A percentile compares a stretch with the other conserved stretches of the same genome.
Evolutionary conservation across 1,140 invertebrate genomes (phyloP).

Genomic region (Wiebesia pumilae): DNA sequence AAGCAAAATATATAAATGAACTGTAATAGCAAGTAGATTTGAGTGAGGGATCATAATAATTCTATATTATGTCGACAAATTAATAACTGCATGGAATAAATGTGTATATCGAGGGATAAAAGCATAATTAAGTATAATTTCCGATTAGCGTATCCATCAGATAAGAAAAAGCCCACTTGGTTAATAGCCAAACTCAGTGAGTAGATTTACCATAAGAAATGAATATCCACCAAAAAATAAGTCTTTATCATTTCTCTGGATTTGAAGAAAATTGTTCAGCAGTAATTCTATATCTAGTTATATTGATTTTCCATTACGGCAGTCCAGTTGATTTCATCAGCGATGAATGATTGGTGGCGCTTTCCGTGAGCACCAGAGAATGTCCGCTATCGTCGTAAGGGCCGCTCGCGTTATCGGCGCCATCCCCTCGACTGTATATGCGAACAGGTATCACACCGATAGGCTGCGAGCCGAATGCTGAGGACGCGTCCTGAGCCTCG

Average conservation of each 20-base stretch:
- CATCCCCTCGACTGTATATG: background rate
- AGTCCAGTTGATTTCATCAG: too few relatives aligned
- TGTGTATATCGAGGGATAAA: background rate
- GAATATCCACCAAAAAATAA: background rate
- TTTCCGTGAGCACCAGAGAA: background rate
- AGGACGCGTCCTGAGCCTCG: constrained; percentile 41
- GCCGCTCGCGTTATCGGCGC: background rate
- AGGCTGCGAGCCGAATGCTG: constrained; percentile 48
- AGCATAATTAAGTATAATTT: too few relatives aligned
- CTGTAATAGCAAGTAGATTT: background rate
- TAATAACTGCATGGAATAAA: background rate
- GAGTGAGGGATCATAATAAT: background rate
- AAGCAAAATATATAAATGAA: too few relatives aligned
- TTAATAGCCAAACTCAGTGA: too few relatives aligned
- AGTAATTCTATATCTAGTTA: background rate
- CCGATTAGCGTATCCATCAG: too few relatives aligned
- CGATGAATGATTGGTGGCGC: background rate
- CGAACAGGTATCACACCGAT: constrained; percentile 42
- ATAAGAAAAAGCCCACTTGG: too few relatives aligned
- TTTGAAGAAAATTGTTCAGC: background rate
- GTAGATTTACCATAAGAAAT: background rate
- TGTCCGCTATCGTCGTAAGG: background rate
- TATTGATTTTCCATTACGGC: constrained; percentile 22
- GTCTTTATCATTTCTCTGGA: background rate
- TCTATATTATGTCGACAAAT: background rate